phyloP scores from a whole-genome alignment of 2,797 vertebrate genomes.

The Urosaurus nigricauda region DNA sequence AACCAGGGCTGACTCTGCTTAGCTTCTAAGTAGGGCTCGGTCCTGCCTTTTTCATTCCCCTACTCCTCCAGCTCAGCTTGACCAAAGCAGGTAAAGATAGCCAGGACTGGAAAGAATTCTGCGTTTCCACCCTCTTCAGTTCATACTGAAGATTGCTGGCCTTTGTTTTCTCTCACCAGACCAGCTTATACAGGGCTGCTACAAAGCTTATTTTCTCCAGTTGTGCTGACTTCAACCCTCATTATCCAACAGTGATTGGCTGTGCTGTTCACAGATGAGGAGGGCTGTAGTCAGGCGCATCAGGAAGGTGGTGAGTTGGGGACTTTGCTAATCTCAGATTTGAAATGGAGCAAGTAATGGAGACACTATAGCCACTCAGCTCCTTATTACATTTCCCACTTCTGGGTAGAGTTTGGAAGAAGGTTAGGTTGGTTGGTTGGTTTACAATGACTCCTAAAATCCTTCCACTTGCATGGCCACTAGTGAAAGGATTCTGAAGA shows the following conservation, averaged over 20 bases:
- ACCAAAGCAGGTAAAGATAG: neutral
- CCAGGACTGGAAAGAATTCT: neutral
- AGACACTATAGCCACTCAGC: neutral
- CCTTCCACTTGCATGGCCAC: too few relatives aligned
- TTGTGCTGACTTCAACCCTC: too few relatives aligned
- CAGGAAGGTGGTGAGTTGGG: neutral
- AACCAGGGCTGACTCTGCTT: too few relatives aligned
- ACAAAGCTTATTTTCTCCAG: too few relatives aligned
- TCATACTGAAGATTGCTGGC: neutral
- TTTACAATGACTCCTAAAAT: too few relatives aligned
- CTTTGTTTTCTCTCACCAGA: neutral
- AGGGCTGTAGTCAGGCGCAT: neutral
- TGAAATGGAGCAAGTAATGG: neutral
- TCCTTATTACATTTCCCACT: neutral
- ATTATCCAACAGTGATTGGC: too few relatives aligned
- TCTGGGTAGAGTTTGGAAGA: neutral
- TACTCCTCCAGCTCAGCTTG: neutral
- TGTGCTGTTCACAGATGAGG: neutral
- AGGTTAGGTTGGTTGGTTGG: too few relatives aligned
- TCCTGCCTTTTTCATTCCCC: too few relatives aligned
- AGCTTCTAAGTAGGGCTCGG: too few relatives aligned
- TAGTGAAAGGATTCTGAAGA: too few relatives aligned
- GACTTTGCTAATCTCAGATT: constrained; percentile 7
- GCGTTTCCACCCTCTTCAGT: neutral
- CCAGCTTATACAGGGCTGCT: neutral